phyloP scores from a whole-genome alignment of 2,888 invertebrate species.

The Ophion obscuratus region DNA sequence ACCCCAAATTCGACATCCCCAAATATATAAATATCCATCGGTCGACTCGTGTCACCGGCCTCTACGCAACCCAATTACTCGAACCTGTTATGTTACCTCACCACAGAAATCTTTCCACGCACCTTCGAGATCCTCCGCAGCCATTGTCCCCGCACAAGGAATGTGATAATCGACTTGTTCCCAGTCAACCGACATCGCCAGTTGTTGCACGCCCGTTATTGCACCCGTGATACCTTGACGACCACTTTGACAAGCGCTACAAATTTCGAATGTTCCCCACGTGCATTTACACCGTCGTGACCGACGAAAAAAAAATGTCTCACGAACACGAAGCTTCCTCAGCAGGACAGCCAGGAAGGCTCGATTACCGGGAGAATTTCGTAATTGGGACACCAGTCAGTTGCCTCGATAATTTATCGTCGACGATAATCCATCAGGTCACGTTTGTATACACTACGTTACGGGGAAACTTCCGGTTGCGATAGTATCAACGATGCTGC shows the following conservation, averaged over 20 bases:
- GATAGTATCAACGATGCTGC: conserved; percentile 15
- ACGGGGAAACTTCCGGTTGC: conserved; percentile 25
- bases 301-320: not conserved
- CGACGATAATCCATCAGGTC: conserved; percentile 21
- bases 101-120: not conserved
- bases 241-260: not conserved
- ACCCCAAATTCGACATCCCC: not conserved
- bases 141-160: not conserved
- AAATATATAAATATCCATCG: not conserved
- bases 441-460: not conserved
- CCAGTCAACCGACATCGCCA: not conserved
- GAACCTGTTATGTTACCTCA: not conserved
- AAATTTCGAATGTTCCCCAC: not conserved
- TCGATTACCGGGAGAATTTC: not conserved
- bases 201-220: not conserved
- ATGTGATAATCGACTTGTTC: not conserved
- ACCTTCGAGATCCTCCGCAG: not conserved
- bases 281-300: not conserved
- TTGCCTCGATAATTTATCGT: conserved; percentile 25
- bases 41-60: not conserved
- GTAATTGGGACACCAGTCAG: not conserved
- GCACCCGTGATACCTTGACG: not conserved
- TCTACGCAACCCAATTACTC: not conserved
- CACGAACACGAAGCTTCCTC: not conserved
- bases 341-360: not conserved